A percentile compares a stretch with the other conserved stretches of the same genome.
These are phyloP conservation scores for Nansenia antarctica DNA, from an alignment of 2,113 vertebrate species.

Conservation along the genomic window DNA sequence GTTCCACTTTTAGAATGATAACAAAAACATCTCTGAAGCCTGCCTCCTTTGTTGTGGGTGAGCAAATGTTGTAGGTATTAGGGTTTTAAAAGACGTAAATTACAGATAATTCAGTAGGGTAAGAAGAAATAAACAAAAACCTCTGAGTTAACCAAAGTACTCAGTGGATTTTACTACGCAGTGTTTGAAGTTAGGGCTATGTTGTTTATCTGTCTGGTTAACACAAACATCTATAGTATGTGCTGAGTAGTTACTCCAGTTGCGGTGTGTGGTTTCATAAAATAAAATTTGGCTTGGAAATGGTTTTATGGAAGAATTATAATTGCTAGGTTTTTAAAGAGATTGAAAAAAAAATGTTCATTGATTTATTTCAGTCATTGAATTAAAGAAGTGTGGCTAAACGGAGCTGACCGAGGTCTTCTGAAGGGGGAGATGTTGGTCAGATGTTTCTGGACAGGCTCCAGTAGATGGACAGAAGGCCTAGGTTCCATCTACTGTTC, in stretches of 20 bases:
- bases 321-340: slow-evolving; percentile 16
- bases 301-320: slow-evolving; percentile 25
- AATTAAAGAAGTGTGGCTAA: neutral
- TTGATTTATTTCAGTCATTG: slow-evolving; percentile 10
- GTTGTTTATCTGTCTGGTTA: slow-evolving; percentile 31
- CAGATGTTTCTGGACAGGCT: neutral
- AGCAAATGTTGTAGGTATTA: slow-evolving; percentile 30
- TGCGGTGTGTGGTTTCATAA: slow-evolving; percentile 30
- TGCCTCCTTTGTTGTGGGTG: slow-evolving; percentile 42
- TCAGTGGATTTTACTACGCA: slow-evolving; percentile 15
- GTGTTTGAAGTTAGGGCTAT: slow-evolving; percentile 26
- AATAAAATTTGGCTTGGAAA: slow-evolving; percentile 36
- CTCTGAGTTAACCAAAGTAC: slow-evolving; percentile 7
- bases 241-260: slow-evolving; percentile 19
- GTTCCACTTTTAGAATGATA: slow-evolving; percentile 30
- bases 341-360: neutral
- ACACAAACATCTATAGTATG: slow-evolving; percentile 33
- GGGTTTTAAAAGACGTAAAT: slow-evolving; percentile 28
- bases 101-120: slow-evolving; percentile 27
- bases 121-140: slow-evolving; percentile 31
- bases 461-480: neutral
- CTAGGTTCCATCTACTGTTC: neutral
- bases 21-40: slow-evolving; percentile 25
- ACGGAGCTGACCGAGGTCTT: too few species aligned
- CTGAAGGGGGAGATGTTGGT: neutral